Evolutionary conservation across 2,888 invertebrate genomes (phyloP), one percentile per base, ranked within the genome.

Genomic region (Sarcophaga rosellei): DNA sequence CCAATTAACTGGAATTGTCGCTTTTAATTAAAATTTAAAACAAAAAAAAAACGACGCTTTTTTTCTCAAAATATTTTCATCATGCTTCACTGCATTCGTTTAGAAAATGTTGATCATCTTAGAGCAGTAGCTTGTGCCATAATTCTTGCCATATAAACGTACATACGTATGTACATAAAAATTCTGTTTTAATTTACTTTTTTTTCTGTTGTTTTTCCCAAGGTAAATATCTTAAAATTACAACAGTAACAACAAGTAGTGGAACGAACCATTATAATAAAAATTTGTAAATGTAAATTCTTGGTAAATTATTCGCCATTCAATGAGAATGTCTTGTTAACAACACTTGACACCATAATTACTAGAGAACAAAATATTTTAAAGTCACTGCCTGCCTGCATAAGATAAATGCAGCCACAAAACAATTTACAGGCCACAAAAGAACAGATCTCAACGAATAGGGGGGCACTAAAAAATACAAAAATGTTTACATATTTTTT

Each of bases 1-100:
- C 89, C 91, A 89, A 91, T 92, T 92, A 91, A 88, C 89, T 86
- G 87, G 92, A 90, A 90, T 90, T 91, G 91, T 91, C 92, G 89
- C 82, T 89, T 89, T 89, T 90, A 90, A 91, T 91, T 92, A 91
- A 90, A 92, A 69, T 70, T 61, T 75, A 57, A 53, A 44, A 70
- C n/a, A 17, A 65, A 65, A 35, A 12, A 23, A 45, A 23, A 25
- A 23, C 23, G 23, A 35, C 35, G 35, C 0, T 35, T 35, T 35
- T 10, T 35, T 35, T 8, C 35, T 35, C 35, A 35, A 35, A 25
- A 35, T 35, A 35, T 35, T 35, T 35, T 2, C 35, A 35, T 35
- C 8, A 10, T 35, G 8, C 35, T 35, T 35, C 35, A 10, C 8
- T 35, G 35, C 35, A 35, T 35, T 35, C 35, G 35, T 35, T 35